Percentiles rank a stretch among this genome's conserved stretches.
Evolutionary conservation across 2,797 vertebrate genomes (phyloP).

Genomic region (Poeciliopsis paucimaculata): DNA sequence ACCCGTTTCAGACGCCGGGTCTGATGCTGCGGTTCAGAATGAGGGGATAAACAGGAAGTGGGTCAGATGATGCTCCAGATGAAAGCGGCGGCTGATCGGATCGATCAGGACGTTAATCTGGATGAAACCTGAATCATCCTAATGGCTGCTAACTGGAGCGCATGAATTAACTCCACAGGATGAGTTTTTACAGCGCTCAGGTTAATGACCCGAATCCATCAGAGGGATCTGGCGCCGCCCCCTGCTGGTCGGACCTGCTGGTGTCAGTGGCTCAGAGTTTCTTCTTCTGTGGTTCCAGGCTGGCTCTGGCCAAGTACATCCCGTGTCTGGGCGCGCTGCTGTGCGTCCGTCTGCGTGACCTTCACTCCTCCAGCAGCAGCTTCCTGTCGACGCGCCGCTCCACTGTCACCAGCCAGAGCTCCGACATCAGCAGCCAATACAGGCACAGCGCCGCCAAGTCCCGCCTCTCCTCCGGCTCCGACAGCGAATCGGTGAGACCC

Average conservation of each 20-base stretch:
- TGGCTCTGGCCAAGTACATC: constrained; percentile 89
- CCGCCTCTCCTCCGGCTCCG: constrained; percentile 84
- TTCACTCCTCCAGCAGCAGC: constrained; percentile 83
- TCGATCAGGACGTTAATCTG: constrained; percentile 1
- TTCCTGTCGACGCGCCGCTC: constrained; percentile 85
- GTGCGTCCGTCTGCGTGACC: constrained; percentile 79
- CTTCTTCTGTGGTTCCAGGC: constrained; percentile 70
- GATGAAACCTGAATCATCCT: constrained; percentile 2
- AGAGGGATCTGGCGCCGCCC: too few species aligned
- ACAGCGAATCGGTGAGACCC: constrained; percentile 88
- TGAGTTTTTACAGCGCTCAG: too few species aligned
- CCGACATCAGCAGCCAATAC: constrained; percentile 81
- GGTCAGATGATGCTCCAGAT: not conserved
- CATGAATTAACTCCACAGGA: not conserved
- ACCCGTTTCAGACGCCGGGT: not conserved
- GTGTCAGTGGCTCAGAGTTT: not conserved
- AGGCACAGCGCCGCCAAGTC: constrained; percentile 72
- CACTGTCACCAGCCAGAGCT: constrained; percentile 87
- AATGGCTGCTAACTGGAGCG: constrained; percentile 33
- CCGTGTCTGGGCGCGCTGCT: constrained; percentile 86
- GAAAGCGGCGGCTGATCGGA: not conserved
- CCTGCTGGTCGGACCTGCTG: not conserved
- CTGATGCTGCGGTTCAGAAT: not conserved
- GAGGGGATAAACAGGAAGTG: not conserved
- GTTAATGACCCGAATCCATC: too few species aligned